Conservation (phyloP, 2,888 invertebrate genomes). For the Caenorhabditis becei region DNA sequence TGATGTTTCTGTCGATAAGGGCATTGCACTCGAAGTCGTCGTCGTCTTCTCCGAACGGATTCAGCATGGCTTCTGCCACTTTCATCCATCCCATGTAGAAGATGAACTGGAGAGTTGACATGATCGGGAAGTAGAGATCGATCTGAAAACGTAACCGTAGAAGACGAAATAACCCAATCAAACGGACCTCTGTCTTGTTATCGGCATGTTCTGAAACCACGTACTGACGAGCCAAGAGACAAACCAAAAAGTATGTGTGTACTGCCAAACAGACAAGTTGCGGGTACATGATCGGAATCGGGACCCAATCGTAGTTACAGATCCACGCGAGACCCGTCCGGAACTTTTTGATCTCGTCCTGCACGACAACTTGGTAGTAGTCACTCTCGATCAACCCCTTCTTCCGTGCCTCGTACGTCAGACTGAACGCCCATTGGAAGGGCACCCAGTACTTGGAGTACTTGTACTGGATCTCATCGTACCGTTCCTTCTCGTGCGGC, state of each 20-base stretch:
- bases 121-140: conserved; percentile 79
- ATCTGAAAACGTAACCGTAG: conserved; percentile 60
- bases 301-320: conserved; percentile 76
- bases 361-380: conserved; percentile 72
- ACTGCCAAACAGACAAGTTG: conserved; percentile 76
- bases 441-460: conserved; percentile 75
- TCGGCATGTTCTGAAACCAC: conserved; percentile 72
- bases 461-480: conserved; percentile 73
- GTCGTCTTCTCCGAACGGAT: conserved; percentile 76
- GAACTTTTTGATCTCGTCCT: conserved; percentile 73
- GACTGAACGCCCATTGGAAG: conserved; percentile 73
- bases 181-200: conserved; percentile 70
- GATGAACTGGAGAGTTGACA: conserved; percentile 79
- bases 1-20: conserved; percentile 75
- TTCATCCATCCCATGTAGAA: conserved; percentile 81
- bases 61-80: conserved; percentile 76
- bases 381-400: conserved; percentile 72
- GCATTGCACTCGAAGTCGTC: too few relatives aligned
- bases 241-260: conserved; percentile 78
- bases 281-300: conserved; percentile 75
- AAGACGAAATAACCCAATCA: neutral
- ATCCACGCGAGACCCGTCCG: conserved; percentile 76
- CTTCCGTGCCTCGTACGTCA: conserved; percentile 72
- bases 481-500: conserved; percentile 73
- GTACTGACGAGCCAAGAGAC: conserved; percentile 78